A percentile compares a stretch with the other conserved stretches of the same genome.
Evolutionary conservation across 30 jellyfish, hydroid and myxozoan species (phyloP).

Genomic region (Aurelia coerulea): DNA sequence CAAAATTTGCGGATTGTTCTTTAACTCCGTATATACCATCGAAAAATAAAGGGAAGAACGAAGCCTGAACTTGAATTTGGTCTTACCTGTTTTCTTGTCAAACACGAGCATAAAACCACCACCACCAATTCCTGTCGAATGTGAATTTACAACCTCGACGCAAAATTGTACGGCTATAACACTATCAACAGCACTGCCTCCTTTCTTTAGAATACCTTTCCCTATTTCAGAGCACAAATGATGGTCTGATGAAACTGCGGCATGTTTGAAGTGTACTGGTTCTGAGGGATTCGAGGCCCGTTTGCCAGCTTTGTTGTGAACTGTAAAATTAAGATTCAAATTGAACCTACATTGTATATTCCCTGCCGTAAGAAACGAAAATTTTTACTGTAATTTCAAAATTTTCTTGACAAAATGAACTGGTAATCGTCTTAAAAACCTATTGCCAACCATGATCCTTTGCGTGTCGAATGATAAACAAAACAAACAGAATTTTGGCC

Average conservation of each 20-base stretch:
- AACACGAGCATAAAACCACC: constrained; percentile 98
- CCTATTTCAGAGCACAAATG: constrained; percentile 91
- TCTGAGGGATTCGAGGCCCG: constrained; percentile 32
- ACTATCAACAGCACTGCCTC: constrained; percentile 99
- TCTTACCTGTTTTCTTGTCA: constrained; percentile 86
- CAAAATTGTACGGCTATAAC: constrained; percentile 92
- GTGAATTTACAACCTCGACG: constrained; percentile 95
- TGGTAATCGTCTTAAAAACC: no score
- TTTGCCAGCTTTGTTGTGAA: constrained; percentile 40
- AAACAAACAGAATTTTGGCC: no score
- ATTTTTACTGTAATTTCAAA: no score
- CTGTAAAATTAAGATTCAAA: not conserved
- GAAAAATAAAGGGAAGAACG: no score
- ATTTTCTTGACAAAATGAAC: no score
- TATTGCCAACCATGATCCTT: no score
- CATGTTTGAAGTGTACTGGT: constrained; percentile 78
- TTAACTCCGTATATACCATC: no score
- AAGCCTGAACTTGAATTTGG: no score
- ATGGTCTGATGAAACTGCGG: constrained; percentile 99
- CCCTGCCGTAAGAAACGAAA: no score
- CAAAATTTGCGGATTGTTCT: no score
- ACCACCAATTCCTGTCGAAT: constrained; percentile 99
- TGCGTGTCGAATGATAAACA: no score
- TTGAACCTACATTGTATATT: no score
- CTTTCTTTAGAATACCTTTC: constrained; percentile 72